phyloP scores from a whole-genome alignment of 1,140 invertebrate genomes.

The Meteorus sp. region DNA sequence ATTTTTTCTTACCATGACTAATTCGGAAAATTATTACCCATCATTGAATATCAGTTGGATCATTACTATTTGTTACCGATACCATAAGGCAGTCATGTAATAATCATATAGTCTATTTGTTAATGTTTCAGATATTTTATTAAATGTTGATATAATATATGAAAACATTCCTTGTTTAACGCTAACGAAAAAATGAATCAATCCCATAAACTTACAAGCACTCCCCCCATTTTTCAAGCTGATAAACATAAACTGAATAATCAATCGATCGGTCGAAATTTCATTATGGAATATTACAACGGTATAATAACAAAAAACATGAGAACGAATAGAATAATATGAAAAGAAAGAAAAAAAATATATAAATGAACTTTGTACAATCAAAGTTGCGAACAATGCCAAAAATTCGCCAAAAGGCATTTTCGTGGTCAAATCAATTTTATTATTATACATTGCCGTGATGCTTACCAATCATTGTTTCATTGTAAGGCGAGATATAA shows the following conservation, averaged over 20 bases:
- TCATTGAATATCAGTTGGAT: conserved; percentile 35
- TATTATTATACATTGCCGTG: conserved; percentile 27
- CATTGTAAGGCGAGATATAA: conserved; percentile 4
- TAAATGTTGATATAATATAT: conserved; percentile 59
- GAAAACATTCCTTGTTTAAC: conserved; percentile 56
- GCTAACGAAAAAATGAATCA: conserved; percentile 26
- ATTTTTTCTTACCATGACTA: background rate
- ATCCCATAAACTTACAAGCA: conserved; percentile 40
- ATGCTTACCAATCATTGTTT: conserved; percentile 30
- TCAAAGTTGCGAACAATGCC: conserved; percentile 36
- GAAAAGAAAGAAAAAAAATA: conserved; percentile 13
- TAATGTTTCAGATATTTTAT: conserved; percentile 60
- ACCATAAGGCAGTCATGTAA: conserved; percentile 46
- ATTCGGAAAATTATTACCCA: conserved; percentile 22
- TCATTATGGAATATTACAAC: conserved; percentile 31
- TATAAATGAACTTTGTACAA: conserved; percentile 37
- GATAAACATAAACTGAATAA: conserved; percentile 31
- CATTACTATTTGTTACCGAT: conserved; percentile 43
- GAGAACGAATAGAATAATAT: conserved; percentile 5
- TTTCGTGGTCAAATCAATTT: conserved; percentile 25
- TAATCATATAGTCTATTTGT: conserved; percentile 56
- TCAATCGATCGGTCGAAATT: conserved; percentile 34
- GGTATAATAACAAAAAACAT: conserved; percentile 26
- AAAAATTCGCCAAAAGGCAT: conserved; percentile 25
- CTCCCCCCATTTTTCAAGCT: conserved; percentile 42